Evolutionary conservation across 2,888 invertebrate genomes (phyloP), one percentile per base, ranked within the genome.

Genomic region (Anticlea derivata): DNA sequence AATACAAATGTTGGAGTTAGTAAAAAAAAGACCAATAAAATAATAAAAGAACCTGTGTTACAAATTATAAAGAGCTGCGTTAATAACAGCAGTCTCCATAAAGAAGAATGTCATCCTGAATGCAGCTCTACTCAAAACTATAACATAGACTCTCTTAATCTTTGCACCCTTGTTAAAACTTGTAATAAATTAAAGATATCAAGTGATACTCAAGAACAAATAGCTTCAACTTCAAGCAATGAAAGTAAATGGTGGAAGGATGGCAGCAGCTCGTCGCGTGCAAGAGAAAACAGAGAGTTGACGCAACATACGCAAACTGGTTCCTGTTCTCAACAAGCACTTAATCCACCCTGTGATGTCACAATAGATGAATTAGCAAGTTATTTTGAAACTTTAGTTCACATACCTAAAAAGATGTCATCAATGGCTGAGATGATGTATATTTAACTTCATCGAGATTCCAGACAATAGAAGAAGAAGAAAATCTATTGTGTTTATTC

Each of bases 341-440:
- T 92, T 8, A 92, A 93, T 51, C 93, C 94, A 33, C 92, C 94
- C 1, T 95, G 95, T 85, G 98, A 98, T 91, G 94, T 97, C 41
- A 97, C 97, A 35, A 98, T 98, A 68, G 97, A 97, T 81, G 98
- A 98, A 88, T 91, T 98, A 68, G 98, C 98, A 55, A 96, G 97
- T 80, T 98, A 98, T 86, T 97, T 98, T 83, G 98, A 98, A 87
- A 96, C 97, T 58, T 94, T 96, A 89, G 96, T 98, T 63, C 96
- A 98, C 92, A 98, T 98, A 92, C 98, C 98, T 62, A 97, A 97
- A 87, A 98, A 98, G 84, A 98, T 98, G 98, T 98, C 98, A 37
- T 94, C 95, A 50, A 98, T 98, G 98, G 98, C 98, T 52, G 98
- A 98, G 92, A 98, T 98, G 97, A 98, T 98, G 98, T 98, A 98